Conservation (phyloP, 2,888 invertebrate genomes). For the Scaptomyza cyrtandrae region DNA sequence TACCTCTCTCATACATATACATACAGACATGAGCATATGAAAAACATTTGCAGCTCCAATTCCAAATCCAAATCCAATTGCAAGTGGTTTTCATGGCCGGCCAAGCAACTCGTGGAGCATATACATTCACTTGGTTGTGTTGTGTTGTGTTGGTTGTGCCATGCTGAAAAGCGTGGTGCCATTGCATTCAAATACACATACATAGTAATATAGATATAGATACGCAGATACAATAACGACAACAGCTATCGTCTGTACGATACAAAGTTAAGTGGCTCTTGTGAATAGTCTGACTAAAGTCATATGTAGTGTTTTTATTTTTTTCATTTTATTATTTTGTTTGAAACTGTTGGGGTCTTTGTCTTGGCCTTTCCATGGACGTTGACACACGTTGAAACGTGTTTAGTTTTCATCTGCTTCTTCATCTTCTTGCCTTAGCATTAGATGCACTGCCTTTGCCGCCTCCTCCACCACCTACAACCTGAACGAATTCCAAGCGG, state of each 20-base stretch:
- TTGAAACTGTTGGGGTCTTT: slow-evolving; percentile 63
- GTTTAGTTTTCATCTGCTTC: slow-evolving; percentile 50
- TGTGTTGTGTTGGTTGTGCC: slow-evolving; percentile 19
- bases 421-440: slow-evolving; percentile 29
- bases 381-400: slow-evolving; percentile 76
- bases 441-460: slow-evolving; percentile 43
- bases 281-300: slow-evolving; percentile 49
- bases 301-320: slow-evolving; percentile 40
- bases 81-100: slow-evolving; percentile 74
- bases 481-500: slow-evolving; percentile 53
- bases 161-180: slow-evolving; percentile 64
- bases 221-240: slow-evolving; percentile 33
- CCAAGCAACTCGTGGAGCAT: slow-evolving; percentile 65
- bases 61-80: slow-evolving; percentile 59
- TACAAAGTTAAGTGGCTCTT: slow-evolving; percentile 68
- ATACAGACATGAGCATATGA: slow-evolving; percentile 3
- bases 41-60: slow-evolving; percentile 48
- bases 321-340: neutral
- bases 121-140: slow-evolving; percentile 65
- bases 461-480: slow-evolving; percentile 1
- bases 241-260: slow-evolving; percentile 60
- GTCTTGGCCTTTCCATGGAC: slow-evolving; percentile 68
- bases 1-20: slow-evolving; percentile 33
- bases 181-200: slow-evolving; percentile 61
- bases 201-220: slow-evolving; percentile 33